phyloP scores from a whole-genome alignment of 1,140 invertebrate species.

The Drosophila quadrilineata region DNA sequence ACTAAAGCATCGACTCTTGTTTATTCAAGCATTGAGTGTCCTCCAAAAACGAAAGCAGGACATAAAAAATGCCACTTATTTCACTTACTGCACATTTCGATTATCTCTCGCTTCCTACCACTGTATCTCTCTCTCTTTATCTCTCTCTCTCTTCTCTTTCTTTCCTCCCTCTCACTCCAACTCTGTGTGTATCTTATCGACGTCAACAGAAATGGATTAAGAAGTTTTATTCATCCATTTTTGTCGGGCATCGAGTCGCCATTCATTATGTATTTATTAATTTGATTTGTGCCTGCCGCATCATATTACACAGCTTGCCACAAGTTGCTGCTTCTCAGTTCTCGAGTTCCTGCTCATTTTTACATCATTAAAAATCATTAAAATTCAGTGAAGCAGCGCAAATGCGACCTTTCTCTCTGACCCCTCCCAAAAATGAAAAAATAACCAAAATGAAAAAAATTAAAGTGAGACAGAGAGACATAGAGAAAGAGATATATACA shows the following conservation, averaged over 20 bases:
- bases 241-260: neutral
- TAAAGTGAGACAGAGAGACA: too few species aligned
- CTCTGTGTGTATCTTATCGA: neutral
- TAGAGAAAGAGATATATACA: too few species aligned
- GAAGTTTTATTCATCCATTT: constrained; percentile 61
- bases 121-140: neutral
- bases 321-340: constrained; percentile 2
- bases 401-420: constrained; percentile 61
- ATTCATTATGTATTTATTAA: constrained; percentile 55
- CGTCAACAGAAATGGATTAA: constrained; percentile 54
- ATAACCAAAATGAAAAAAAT: too few species aligned
- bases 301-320: neutral
- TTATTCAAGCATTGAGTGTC: constrained; percentile 32
- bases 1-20: too few species aligned
- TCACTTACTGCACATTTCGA: constrained; percentile 19
- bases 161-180: neutral
- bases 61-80: constrained; percentile 39
- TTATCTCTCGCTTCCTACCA: neutral
- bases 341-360: neutral
- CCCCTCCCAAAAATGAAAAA: too few species aligned
- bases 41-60: neutral
- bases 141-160: neutral
- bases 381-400: constrained; percentile 58
- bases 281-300: constrained; percentile 34
- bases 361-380: constrained; percentile 67